phyloP scores from a whole-genome alignment of 2,888 invertebrate species.

The Heliconius aoede region DNA sequence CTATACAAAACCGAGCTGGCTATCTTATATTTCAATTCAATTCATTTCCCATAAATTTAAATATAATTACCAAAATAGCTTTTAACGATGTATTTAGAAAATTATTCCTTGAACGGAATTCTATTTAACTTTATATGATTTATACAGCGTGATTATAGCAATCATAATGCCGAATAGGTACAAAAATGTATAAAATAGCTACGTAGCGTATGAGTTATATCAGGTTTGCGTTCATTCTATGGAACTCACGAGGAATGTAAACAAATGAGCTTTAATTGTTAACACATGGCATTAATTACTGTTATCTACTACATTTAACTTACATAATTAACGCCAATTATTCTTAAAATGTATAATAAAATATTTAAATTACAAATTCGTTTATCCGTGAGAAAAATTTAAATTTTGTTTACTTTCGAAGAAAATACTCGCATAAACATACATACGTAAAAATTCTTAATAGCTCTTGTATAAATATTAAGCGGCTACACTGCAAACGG shows the following conservation, averaged over 20 bases:
- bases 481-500: slow-evolving; percentile 54
- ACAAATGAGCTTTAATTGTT: slow-evolving; percentile 5
- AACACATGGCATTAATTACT: neutral
- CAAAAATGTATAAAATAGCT: neutral
- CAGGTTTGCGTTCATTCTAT: neutral
- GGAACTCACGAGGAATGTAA: slow-evolving; percentile 1
- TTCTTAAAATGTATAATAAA: neutral
- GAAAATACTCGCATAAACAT: slow-evolving; percentile 47
- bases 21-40: no score
- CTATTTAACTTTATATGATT: neutral
- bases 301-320: neutral
- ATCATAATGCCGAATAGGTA: neutral
- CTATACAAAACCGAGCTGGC: no score
- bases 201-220: neutral
- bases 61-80: no score
- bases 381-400: neutral
- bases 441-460: slow-evolving; percentile 25
- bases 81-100: neutral
- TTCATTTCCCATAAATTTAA: no score
- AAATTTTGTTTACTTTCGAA: slow-evolving; percentile 16
- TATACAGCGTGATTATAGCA: neutral
- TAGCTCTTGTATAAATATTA: slow-evolving; percentile 50
- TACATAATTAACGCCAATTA: neutral
- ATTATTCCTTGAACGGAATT: neutral
- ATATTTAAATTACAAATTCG: neutral